Conservation (phyloP, 2,888 invertebrate species). For the Drosophila merina region DNA sequence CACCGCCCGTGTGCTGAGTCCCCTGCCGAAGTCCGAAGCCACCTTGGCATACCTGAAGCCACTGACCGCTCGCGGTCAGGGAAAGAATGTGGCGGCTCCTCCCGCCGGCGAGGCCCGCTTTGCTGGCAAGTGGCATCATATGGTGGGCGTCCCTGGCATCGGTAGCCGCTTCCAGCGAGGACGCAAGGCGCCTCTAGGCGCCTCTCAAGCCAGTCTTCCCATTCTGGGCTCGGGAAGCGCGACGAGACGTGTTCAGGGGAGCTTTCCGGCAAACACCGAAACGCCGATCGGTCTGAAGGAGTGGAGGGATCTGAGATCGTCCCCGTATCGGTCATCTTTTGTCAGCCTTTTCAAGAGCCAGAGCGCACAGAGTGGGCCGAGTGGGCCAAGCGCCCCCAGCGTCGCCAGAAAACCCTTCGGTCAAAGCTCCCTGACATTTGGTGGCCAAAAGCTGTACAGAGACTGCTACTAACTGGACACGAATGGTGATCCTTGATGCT, state of each 20-base stretch:
- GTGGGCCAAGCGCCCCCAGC: background rate
- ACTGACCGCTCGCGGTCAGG: background rate
- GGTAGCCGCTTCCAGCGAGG: constrained; percentile 9
- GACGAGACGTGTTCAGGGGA: background rate
- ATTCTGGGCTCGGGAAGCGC: background rate
- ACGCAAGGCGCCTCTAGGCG: background rate
- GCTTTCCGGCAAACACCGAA: background rate
- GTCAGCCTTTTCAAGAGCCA: constrained; percentile 17
- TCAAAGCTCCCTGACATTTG: background rate
- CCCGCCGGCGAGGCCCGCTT: background rate
- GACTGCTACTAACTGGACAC: constrained; percentile 18
- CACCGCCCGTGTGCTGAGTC: background rate
- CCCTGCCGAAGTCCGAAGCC: constrained; percentile 5
- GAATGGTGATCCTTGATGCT: background rate
- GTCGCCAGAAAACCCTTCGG: constrained; percentile 5
- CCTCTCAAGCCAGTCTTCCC: background rate
- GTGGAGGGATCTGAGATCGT: background rate
- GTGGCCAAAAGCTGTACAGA: constrained; percentile 9
- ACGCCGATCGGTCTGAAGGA: background rate
- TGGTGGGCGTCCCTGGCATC: constrained; percentile 8
- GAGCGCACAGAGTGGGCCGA: background rate
- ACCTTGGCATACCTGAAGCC: constrained; percentile 11
- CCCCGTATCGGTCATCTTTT: constrained; percentile 9
- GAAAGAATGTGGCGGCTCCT: background rate
- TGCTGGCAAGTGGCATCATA: constrained; percentile 11